A percentile compares a stretch with the other conserved stretches of the same genome.
phyloP scores from a whole-genome alignment of 2,797 vertebrate species.

The Mareca penelope region DNA sequence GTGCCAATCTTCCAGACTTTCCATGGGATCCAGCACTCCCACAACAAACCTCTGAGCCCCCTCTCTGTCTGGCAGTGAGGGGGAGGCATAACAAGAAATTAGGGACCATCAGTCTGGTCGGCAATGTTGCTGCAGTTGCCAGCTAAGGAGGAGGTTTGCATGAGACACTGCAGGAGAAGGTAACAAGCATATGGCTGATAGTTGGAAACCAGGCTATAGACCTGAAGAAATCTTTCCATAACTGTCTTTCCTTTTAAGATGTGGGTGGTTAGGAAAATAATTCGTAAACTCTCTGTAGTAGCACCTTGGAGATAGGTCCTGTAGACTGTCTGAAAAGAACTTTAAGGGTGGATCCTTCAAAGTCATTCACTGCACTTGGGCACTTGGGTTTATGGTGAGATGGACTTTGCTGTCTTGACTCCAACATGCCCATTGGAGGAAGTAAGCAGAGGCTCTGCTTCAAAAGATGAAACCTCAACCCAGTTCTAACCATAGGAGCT shows the following conservation, averaged over 20 bases:
- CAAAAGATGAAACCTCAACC: neutral
- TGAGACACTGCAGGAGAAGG: neutral
- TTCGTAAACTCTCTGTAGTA: neutral
- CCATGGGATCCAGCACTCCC: neutral
- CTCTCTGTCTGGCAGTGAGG: neutral
- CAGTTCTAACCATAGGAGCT: neutral
- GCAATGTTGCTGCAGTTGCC: neutral
- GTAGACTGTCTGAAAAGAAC: neutral
- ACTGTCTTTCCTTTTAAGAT: neutral
- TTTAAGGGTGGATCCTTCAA: neutral
- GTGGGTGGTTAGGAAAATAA: neutral
- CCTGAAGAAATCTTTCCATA: neutral
- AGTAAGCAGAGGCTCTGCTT: neutral
- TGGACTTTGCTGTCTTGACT: neutral
- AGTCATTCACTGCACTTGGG: neutral
- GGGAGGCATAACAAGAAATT: neutral
- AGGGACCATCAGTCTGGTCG: accelerated
- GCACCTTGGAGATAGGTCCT: neutral
- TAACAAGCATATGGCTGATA: neutral
- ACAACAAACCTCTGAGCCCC: neutral
- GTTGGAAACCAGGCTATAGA: neutral
- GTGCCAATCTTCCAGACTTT: neutral
- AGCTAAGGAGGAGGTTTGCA: accelerated
- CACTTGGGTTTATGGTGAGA: neutral
- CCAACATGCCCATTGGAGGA: neutral